Evolutionary conservation across 2,797 vertebrate species (phyloP), one percentile per base, ranked within the genome.

Genomic region (Strix occidentalis): DNA sequence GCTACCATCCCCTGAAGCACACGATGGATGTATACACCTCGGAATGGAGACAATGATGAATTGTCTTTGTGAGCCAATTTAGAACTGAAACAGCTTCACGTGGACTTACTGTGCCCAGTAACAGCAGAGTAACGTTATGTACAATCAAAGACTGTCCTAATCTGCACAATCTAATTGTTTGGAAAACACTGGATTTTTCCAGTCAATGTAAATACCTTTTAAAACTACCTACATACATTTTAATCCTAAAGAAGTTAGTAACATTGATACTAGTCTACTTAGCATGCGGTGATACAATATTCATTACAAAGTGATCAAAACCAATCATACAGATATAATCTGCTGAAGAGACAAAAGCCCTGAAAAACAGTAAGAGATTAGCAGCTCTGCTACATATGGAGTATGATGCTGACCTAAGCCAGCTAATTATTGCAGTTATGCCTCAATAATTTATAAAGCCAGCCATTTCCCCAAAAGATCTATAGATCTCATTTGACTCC

Each of bases 261-360:
- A 48, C 26, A 29, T 83, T 84, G 68, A 74, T 75, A 80, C 46
- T 45, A 45, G 66, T 84, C 77, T 90, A 51, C 58, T 54, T 78
- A 61, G 68, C 56, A 77, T 33, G 54, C 48, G 77, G 35, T 76
- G 64, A 83, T 93, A 78, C 54, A 95, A 90, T 93, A 94, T 96
- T 95, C 45, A 89, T 95, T 85, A 65, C 51, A 81, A 87, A 83
- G 60, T 90, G 92, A 96, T 97, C 95, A 97, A 95, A 95, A 82
- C 66, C 54, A 75, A 58, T 84, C 82, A 86, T 41, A 89, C 8
- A 91, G 39, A 69, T 91, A 80, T 41, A 92, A 90, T 93, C 69
- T 79, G 69, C 66, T 56, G 66, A 63, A 43, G 33, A 81, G 78
- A 96, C 84, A 96, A 95, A 94, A 93, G 57, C 51, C 45, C n/a